These are phyloP conservation scores for Acheta domesticus DNA, from an alignment of 2,888 invertebrate species.

Conservation along the genomic window DNA sequence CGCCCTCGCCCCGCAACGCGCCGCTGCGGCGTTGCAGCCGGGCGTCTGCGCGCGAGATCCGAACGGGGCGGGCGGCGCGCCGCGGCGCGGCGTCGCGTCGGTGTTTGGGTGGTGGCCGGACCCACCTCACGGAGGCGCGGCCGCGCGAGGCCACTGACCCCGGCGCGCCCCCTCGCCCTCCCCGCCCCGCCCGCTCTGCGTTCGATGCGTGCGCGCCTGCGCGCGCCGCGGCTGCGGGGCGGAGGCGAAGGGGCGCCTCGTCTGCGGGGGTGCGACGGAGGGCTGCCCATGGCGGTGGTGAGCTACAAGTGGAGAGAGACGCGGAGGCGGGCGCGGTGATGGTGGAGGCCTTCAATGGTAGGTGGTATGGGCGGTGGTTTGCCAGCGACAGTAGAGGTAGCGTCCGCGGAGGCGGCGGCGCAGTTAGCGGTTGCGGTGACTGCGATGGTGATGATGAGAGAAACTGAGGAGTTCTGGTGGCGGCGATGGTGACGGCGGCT, in stretches of 20 bases:
- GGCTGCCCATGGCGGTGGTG: not conserved
- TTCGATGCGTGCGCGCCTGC: not conserved
- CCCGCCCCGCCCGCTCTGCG: not conserved
- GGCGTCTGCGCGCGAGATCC: too few relatives aligned
- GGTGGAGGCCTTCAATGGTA: too few relatives aligned
- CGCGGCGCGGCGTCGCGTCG: not conserved
- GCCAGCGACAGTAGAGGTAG: too few relatives aligned
- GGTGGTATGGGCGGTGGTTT: too few relatives aligned
- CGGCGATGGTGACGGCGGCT: too few relatives aligned
- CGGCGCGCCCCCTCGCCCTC: not conserved
- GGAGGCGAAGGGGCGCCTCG: not conserved
- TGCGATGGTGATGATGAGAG: too few relatives aligned
- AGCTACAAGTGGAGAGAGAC: not conserved
- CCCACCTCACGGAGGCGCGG: slow-evolving; percentile 1
- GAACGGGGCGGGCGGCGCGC: too few relatives aligned
- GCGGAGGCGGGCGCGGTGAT: not conserved
- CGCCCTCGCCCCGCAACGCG: not conserved
- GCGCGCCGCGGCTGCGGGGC: not conserved
- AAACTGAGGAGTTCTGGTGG: too few relatives aligned
- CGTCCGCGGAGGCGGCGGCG: not conserved
- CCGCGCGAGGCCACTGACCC: not conserved
- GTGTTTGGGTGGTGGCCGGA: slow-evolving; percentile 18
- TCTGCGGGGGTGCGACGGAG: not conserved
- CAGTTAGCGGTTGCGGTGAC: too few relatives aligned
- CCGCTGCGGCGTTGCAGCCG: not conserved